phyloP scores from a whole-genome alignment of 2,888 invertebrate species.

The Sphecodes monilicornis region DNA sequence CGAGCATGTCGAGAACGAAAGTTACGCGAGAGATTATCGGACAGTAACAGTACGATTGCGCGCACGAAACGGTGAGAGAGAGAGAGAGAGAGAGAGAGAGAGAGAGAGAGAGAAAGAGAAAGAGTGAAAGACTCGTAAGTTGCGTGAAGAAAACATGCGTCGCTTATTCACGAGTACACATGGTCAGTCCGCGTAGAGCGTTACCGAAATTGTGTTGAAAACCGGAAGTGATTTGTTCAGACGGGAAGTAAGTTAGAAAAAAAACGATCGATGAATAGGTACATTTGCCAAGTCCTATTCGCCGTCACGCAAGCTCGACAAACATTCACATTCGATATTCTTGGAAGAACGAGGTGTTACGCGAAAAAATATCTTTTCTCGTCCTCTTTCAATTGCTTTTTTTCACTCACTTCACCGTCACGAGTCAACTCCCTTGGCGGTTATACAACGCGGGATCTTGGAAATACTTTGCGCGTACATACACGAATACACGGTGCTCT shows the following conservation, averaged over 20 bases:
- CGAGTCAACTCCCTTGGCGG: not conserved
- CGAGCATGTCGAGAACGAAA: slow-evolving; percentile 6
- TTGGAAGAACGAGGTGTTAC: not conserved
- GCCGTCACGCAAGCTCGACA: not conserved
- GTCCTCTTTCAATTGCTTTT: not conserved
- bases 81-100: not conserved
- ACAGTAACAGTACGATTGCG: slow-evolving; percentile 27
- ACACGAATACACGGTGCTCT: not conserved
- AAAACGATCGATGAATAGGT: too few species aligned
- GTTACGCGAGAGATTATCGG: slow-evolving; percentile 36
- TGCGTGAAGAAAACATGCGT: slow-evolving; percentile 16
- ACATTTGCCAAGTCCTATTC: not conserved
- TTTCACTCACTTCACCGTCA: not conserved
- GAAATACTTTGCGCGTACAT: not conserved
- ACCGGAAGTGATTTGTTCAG: not conserved
- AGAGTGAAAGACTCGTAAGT: slow-evolving; percentile 5
- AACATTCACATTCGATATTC: not conserved
- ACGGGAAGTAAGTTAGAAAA: not conserved
- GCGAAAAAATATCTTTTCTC: not conserved
- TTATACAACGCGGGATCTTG: not conserved
- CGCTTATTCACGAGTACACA: not conserved
- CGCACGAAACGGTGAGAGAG: slow-evolving; percentile 39
- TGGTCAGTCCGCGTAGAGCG: not conserved
- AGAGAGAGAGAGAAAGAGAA: not conserved
- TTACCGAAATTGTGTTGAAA: not conserved